Evolutionary conservation across 2,888 invertebrate species (phyloP), one percentile per base, ranked within the genome.

Genomic region (Tridacna gigas): DNA sequence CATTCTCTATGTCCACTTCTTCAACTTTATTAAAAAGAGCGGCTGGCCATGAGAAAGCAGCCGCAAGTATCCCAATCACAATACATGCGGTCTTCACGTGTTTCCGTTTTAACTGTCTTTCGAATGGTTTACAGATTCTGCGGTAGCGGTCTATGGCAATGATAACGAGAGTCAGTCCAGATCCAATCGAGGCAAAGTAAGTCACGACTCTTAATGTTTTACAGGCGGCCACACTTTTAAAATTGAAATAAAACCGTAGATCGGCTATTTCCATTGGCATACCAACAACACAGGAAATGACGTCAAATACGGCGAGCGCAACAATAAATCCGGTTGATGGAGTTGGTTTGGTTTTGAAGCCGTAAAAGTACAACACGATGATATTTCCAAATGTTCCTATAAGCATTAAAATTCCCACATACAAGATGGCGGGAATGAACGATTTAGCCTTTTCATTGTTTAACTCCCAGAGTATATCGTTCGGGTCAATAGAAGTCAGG

Each of bases 181-280:
- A 91, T 13, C 89, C 83, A 13, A 90, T 81, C 0, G 89, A 81
- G 0, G 86, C 66, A 65, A 91, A 90, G 67, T 90, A 83, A 12
- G 88, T 84, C 22, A 90, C 65, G 20, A 88, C 88, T 25, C 90
- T 79, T n/a, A 91, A 81, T 0, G 89, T 73, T 74, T 91, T 91
- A 75, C 92, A 92, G 2, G 90, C 89, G 0, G 73, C 63, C 12
- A 69, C 89, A 20, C 86, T 90, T 25, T 89, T 86, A 71, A 89
- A 92, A 9, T 83, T 89, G 61, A 85, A 91, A 15, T 86, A 89
- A 66, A 82, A 90, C 25, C 90, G 67, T 81, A 92, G 85, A 77
- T 92, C 91, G 13, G 89, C 84, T 13, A 92, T 90, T 60, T 92
- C 91, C 28, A 89, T 89, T 0, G 92, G 92, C 74, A 92, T 91